phyloP scores from a whole-genome alignment of 2,797 vertebrate species.

The Hyperoplus lanceolatus region DNA sequence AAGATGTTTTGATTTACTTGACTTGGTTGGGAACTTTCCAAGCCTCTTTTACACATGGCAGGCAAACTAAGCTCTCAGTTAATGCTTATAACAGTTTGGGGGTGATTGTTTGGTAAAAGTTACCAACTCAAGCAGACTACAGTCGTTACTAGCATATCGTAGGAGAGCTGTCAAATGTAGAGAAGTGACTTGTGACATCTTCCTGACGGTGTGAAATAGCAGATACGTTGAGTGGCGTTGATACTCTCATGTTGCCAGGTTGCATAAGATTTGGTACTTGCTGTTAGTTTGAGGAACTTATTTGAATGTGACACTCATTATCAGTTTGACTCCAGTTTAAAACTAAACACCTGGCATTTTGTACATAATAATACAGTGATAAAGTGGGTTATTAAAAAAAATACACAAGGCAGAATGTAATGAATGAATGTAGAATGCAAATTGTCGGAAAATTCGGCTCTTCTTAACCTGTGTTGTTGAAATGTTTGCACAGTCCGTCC shows the following conservation, averaged over 20 bases:
- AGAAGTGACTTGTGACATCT: slow-evolving; percentile 47
- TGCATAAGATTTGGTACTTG: slow-evolving; percentile 28
- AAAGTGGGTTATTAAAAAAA: neutral
- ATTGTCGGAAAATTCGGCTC: neutral
- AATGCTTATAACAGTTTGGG: slow-evolving; percentile 25
- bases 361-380: neutral
- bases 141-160: neutral
- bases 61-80: slow-evolving; percentile 21
- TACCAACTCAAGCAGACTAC: neutral
- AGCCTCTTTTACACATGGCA: slow-evolving; percentile 9
- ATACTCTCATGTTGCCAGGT: slow-evolving; percentile 18
- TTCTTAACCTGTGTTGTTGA: neutral
- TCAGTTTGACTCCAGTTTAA: neutral
- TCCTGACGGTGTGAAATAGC: slow-evolving; percentile 43
- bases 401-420: neutral
- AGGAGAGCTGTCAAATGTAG: slow-evolving; percentile 35
- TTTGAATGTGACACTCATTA: slow-evolving; percentile 7
- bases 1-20: neutral
- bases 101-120: slow-evolving; percentile 11
- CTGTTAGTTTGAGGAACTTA: slow-evolving; percentile 55
- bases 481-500: slow-evolving; percentile 18
- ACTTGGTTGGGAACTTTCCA: neutral
- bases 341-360: neutral
- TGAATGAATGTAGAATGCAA: no score
- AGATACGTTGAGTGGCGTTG: slow-evolving; percentile 36